A percentile compares a stretch with the other conserved stretches of the same genome.
These are phyloP conservation scores for Chloroceryle amazona DNA, from an alignment of 2,797 vertebrate species.

Conservation along the genomic window DNA sequence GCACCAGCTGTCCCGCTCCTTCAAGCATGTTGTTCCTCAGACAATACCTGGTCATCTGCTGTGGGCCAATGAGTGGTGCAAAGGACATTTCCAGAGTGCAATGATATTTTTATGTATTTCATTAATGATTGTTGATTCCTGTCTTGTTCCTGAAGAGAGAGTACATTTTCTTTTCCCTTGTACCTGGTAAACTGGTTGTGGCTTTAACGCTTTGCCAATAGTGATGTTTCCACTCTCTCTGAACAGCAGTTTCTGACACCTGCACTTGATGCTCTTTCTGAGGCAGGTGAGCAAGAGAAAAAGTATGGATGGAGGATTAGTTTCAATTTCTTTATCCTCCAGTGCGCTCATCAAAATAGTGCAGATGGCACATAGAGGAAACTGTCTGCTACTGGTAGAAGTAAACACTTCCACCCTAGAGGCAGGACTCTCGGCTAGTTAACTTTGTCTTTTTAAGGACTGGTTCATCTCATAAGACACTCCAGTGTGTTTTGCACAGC, in stretches of 20 bases:
- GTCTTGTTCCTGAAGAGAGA: neutral
- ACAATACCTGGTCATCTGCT: neutral
- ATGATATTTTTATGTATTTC: neutral
- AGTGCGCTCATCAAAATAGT: neutral
- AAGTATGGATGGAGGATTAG: neutral
- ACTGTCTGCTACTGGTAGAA: neutral
- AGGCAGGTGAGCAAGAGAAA: neutral
- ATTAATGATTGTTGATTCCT: neutral
- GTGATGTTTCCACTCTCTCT: neutral
- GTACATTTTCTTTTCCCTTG: neutral
- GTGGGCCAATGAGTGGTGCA: neutral
- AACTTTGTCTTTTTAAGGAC: neutral
- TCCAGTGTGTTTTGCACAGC: neutral
- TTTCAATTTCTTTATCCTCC: neutral
- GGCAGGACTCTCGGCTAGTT: neutral
- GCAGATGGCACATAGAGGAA: neutral
- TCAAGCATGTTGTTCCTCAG: neutral
- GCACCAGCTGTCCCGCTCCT: neutral
- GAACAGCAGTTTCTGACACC: neutral
- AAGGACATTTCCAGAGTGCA: neutral
- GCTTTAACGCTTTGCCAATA: neutral
- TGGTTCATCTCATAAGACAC: neutral
- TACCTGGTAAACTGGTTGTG: neutral
- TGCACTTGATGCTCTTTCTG: neutral
- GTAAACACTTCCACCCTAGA: neutral